A percentile compares a stretch with the other conserved stretches of the same genome.
Evolutionary conservation across 92 coral and sea anemone species (phyloP).

Genomic region (Zoanthus solanderi): DNA sequence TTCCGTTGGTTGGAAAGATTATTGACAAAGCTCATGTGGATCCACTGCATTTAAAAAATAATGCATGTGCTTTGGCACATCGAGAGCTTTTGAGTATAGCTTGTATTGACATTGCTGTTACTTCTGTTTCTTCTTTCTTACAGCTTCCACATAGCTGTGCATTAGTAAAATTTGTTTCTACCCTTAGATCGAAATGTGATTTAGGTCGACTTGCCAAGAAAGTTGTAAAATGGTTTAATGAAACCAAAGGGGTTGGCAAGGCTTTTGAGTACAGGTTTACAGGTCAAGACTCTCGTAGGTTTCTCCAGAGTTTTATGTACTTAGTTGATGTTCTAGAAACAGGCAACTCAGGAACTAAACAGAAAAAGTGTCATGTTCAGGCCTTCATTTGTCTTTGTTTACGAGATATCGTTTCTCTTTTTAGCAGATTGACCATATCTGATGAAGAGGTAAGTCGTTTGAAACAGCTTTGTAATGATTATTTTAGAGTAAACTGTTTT

Average conservation of each 20-base stretch:
- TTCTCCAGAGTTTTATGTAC: conserved; percentile 32
- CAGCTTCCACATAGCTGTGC: conserved; percentile 26
- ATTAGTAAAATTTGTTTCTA: conserved; percentile 22
- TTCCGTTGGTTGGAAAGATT: conserved; percentile 33
- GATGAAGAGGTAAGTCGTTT: conserved; percentile 33
- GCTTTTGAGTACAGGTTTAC: conserved; percentile 49
- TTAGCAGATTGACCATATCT: conserved; percentile 18
- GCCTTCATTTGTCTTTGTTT: conserved; percentile 47
- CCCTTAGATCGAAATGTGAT: conserved; percentile 21
- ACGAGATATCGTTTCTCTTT: conserved; percentile 34
- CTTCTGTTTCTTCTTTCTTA: not conserved
- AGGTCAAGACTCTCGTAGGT: conserved; percentile 41
- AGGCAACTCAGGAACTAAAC: not conserved
- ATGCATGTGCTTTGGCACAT: conserved; percentile 32
- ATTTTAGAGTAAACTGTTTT: conserved; percentile 36
- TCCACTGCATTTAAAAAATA: not conserved
- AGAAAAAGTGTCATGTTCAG: conserved; percentile 29
- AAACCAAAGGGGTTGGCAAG: conserved; percentile 37
- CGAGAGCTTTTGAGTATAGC: conserved; percentile 32
- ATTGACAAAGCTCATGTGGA: conserved; percentile 21
- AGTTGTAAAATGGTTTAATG: conserved; percentile 48
- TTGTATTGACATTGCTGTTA: not conserved
- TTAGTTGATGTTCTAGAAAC: conserved; percentile 24
- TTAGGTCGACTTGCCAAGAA: conserved; percentile 30
- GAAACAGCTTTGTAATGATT: conserved; percentile 30